These are phyloP conservation scores for Ceyx erithaca DNA, from an alignment of 2,797 vertebrate species.

Conservation along the genomic window DNA sequence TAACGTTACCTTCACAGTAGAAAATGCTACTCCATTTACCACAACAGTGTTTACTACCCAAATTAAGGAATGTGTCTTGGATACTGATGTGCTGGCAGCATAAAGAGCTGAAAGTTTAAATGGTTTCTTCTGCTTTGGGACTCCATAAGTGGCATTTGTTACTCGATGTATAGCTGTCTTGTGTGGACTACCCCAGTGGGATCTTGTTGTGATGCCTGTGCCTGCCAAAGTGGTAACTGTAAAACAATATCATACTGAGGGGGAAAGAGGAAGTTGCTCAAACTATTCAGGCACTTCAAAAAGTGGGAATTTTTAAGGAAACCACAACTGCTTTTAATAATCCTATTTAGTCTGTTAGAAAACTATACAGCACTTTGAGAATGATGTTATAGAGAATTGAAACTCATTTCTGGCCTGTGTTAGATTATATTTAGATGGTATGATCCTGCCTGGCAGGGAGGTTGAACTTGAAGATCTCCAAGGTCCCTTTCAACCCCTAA, in stretches of 20 bases:
- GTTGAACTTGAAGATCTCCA: too few species aligned
- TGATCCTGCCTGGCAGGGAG: too few species aligned
- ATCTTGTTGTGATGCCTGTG: neutral
- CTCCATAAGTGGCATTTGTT: neutral
- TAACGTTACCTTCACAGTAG: neutral
- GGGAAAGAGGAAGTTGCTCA: neutral
- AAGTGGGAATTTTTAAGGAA: neutral
- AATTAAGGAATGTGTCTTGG: fast-evolving
- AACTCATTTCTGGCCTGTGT: too few species aligned
- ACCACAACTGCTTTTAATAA: neutral
- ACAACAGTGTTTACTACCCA: neutral
- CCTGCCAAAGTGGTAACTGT: neutral
- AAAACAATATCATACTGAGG: neutral
- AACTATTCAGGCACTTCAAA: neutral
- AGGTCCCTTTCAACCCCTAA: too few species aligned
- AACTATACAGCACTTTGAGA: neutral
- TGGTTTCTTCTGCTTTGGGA: neutral
- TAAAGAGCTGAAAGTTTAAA: neutral
- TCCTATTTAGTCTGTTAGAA: neutral
- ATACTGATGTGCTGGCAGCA: neutral
- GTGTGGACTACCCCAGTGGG: neutral
- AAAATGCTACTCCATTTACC: too few species aligned
- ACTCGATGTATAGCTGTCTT: neutral
- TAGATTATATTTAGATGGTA: too few species aligned
- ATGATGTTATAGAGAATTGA: neutral